phyloP scores from a whole-genome alignment of 2,797 vertebrate genomes.

The Cynodonichthys magdalenae region DNA sequence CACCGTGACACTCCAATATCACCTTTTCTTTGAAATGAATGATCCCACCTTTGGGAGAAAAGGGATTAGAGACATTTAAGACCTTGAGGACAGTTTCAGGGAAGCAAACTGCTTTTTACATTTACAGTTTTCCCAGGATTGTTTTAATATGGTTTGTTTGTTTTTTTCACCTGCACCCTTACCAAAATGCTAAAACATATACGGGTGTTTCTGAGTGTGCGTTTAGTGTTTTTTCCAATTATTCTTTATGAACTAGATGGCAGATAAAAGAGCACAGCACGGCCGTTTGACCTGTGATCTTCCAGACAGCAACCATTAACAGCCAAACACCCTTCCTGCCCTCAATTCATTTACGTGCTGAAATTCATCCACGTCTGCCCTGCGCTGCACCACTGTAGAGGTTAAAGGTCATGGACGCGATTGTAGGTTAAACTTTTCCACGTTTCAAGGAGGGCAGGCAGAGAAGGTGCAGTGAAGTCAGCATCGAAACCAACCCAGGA shows the following conservation, averaged over 20 bases:
- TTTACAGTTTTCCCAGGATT: slow-evolving; percentile 10
- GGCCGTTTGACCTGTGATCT: slow-evolving; percentile 67
- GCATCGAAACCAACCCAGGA: slow-evolving; percentile 21
- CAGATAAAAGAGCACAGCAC: slow-evolving; percentile 52
- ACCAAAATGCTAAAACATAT: slow-evolving; percentile 21
- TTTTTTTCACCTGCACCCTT: slow-evolving; percentile 4
- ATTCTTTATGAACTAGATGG: slow-evolving; percentile 71
- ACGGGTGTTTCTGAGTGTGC: slow-evolving; percentile 19
- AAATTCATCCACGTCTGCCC: slow-evolving; percentile 55
- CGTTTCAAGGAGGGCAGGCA: slow-evolving; percentile 46
- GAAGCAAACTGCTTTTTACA: slow-evolving; percentile 29
- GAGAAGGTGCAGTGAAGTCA: slow-evolving; percentile 19
- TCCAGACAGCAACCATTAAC: slow-evolving; percentile 49
- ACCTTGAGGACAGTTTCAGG: slow-evolving; percentile 44
- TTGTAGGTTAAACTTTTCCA: slow-evolving; percentile 61
- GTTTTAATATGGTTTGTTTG: slow-evolving; percentile 12
- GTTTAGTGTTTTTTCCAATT: slow-evolving; percentile 26
- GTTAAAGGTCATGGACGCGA: slow-evolving; percentile 51
- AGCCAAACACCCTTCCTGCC: slow-evolving; percentile 50
- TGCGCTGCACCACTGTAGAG: slow-evolving; percentile 19
- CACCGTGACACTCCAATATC: slow-evolving; percentile 73
- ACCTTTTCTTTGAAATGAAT: slow-evolving; percentile 72
- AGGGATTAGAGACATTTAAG: slow-evolving; percentile 54
- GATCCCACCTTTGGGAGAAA: slow-evolving; percentile 63
- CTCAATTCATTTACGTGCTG: slow-evolving; percentile 59